Evolutionary conservation across 2,113 vertebrate genomes (phyloP), one percentile per base, ranked within the genome.

Genomic region (Alligator sinensis): DNA sequence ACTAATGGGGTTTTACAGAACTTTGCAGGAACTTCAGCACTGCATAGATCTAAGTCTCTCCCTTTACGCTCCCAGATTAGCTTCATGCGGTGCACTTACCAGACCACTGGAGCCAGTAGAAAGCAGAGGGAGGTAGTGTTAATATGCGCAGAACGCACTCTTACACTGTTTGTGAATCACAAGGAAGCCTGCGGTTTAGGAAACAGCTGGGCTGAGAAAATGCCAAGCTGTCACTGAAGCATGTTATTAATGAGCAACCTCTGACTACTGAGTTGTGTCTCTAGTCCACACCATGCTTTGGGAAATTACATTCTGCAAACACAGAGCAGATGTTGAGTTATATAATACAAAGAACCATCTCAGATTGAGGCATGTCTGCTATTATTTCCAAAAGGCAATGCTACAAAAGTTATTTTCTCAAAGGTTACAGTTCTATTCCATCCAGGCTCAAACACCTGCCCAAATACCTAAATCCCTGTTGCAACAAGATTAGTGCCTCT

Each of bases 211-310:
- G 74, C 88, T 87, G 86, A 92, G 88, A 85, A 85, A 12, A 47
- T 47, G 11, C 59, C 80, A 66, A 24, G 47, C 55, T 85, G 91
- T 94, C 82, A 90, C 72, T 92, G 89, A 91, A 61, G n/a, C 28
- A 80, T 82, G 59, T 59, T 89, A 63, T 84, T 88, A 93, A 96
- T 72, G 62, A 88, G 61, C 59, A 84, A 6, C n/a, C 70, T 92
- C 18, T 17, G 57, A 30, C 58, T 60, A 82, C 75, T 11, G 64
- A 93, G 75, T 61, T 89, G 9, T 61, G 58, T 30, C 68, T 93
- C 92, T 92, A 82, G 89, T 89, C 90, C 28, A 24, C 30, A 84
- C 61, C 92, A 93, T 66, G 13, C 84, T 95, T 78, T 84, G 75
- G 59, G 88, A 93, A 77, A 94, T 93, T 2, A 70, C 78, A 66